Base-by-base conservation (phyloP, 1,140 invertebrate species). In the Phocides pigmalion region DNA sequence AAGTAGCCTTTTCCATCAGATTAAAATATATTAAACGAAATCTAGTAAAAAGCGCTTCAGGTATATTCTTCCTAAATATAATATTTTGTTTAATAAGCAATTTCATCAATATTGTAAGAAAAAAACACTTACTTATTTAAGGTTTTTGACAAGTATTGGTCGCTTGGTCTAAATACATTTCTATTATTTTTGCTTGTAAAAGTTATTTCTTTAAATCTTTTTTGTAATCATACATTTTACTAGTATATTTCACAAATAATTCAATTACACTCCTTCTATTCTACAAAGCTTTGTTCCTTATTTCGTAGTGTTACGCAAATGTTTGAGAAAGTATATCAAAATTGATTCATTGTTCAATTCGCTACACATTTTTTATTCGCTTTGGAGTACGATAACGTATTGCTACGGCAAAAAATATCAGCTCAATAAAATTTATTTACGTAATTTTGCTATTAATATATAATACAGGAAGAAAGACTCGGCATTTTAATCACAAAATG, bases 271-370 rank as follows among this genome's bases (percentile, higher is more conserved):
- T 25, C 28, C 22, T 20, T 54, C 35, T 17, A 17, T 9, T 54
- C 17, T 41, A 41, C n/a, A 20, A 54, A 41, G 35, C 35, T 19
- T 41, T 53, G 16, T 54, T 54, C 35, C 32, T 17, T 19, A 39
- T 41, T 54, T 8, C 15, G 51, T 41, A 41, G 35, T 9, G 22
- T 54, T 54, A 4, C 35, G 35, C 12, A 54, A 54, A 19, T 39
- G 47, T 50, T 50, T 25, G 25, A 47, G 22, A 22, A 32, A 50
- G 20, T 16, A 22, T 11, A 41, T 17, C 32, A 37, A 42, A 42
- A 39, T 54, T 22, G 35, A 22, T 41, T 54, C 35, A 37, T 25
- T 54, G 51, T 15, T 32, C 25, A 50, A 50, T 50, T 50, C 4
- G 47, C 22, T 32, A 32, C 47, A 54, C 32, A 39, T 54, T 54